Evolutionary conservation across 2,113 vertebrate genomes (phyloP).

Genomic region (Podilymbus podiceps): DNA sequence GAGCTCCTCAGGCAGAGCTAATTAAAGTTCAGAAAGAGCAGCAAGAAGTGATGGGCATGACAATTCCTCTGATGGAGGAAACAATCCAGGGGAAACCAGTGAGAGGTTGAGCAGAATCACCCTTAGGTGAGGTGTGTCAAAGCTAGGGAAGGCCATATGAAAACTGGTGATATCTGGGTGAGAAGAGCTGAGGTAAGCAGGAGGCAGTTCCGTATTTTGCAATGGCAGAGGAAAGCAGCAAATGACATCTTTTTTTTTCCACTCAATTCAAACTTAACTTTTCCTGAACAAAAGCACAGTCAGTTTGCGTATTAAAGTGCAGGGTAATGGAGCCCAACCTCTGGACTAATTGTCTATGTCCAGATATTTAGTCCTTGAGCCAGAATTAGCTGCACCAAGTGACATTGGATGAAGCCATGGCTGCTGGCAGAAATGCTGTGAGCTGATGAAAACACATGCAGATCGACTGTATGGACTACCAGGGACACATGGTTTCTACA

Average conservation of each 20-base stretch:
- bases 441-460: neutral
- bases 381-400: neutral
- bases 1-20: neutral
- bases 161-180: neutral
- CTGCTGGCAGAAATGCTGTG: neutral
- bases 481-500: neutral
- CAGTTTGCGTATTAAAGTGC: neutral
- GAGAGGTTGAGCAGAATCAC: neutral
- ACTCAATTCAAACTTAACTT: neutral
- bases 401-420: neutral
- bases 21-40: constrained; percentile 31
- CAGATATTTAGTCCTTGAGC: neutral
- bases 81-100: neutral
- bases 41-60: constrained; percentile 1
- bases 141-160: neutral
- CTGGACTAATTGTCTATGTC: neutral
- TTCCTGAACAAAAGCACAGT: neutral
- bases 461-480: neutral
- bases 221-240: neutral
- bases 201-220: neutral
- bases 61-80: neutral
- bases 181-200: neutral
- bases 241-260: neutral
- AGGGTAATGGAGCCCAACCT: neutral
- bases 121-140: neutral